Conservation (phyloP, 2,113 vertebrate genomes). For the Heteronetta atricapilla region DNA sequence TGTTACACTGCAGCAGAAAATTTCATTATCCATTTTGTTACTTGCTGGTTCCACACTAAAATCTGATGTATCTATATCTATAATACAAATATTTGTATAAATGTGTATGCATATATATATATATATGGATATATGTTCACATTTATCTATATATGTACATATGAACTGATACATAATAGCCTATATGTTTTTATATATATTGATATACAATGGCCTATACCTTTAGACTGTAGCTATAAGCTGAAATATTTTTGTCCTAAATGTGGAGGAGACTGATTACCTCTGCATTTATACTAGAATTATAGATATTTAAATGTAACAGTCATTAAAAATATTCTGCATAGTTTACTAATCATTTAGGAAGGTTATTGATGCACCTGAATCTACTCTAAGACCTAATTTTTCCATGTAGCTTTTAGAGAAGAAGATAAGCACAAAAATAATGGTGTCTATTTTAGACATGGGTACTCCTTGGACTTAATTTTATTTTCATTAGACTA, state of each 20-base stretch:
- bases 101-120: not conserved
- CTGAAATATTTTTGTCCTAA: not conserved
- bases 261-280: not conserved
- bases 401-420: not conserved
- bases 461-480: accelerated
- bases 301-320: not conserved
- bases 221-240: not conserved
- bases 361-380: not conserved
- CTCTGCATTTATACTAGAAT: not conserved
- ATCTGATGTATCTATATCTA: not conserved
- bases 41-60: not conserved
- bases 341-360: not conserved
- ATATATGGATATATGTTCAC: not conserved
- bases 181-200: not conserved
- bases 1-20: not conserved
- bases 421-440: not conserved
- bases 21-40: not conserved
- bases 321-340: not conserved
- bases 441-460: not conserved
- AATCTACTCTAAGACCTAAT: not conserved
- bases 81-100: not conserved
- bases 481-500: not conserved
- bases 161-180: not conserved
- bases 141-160: not conserved
- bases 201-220: not conserved